Evolutionary conservation across 2,888 invertebrate genomes (phyloP).

Genomic region (Oligia latruncula): DNA sequence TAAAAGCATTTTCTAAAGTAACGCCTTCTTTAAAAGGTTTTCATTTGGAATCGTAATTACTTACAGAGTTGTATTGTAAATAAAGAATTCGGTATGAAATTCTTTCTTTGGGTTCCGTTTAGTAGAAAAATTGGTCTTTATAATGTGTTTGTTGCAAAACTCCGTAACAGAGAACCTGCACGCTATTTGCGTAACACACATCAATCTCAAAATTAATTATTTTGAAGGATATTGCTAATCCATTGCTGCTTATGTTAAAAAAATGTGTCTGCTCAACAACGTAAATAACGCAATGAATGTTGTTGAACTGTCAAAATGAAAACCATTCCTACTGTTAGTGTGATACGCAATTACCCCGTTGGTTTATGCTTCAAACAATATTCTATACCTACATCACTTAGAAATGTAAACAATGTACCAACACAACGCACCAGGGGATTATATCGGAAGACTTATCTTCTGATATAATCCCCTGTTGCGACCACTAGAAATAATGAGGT

Average conservation of each 20-base stretch:
- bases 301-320: too few relatives aligned
- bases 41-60: constrained; percentile 45
- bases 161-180: neutral
- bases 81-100: constrained; percentile 20
- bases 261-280: too few relatives aligned
- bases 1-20: constrained; percentile 51
- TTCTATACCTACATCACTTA: neutral
- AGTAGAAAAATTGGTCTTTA: neutral
- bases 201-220: too few relatives aligned
- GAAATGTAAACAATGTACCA: constrained; percentile 5
- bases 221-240: too few relatives aligned
- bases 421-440: too few relatives aligned
- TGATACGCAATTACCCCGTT: neutral
- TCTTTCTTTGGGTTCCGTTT: neutral
- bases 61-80: constrained; percentile 23
- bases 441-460: neutral
- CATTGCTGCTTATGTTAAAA: too few relatives aligned
- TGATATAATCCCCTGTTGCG: neutral
- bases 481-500: constrained; percentile 14
- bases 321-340: neutral
- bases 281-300: too few relatives aligned
- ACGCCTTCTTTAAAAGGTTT: constrained; percentile 56
- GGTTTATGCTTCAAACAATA: neutral
- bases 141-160: neutral
- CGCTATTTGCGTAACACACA: too few relatives aligned